Percentiles rank a stretch among this genome's conserved stretches.
Evolutionary conservation across 2,797 vertebrate genomes (phyloP).

Genomic region (Chaenodraco wilsoni): DNA sequence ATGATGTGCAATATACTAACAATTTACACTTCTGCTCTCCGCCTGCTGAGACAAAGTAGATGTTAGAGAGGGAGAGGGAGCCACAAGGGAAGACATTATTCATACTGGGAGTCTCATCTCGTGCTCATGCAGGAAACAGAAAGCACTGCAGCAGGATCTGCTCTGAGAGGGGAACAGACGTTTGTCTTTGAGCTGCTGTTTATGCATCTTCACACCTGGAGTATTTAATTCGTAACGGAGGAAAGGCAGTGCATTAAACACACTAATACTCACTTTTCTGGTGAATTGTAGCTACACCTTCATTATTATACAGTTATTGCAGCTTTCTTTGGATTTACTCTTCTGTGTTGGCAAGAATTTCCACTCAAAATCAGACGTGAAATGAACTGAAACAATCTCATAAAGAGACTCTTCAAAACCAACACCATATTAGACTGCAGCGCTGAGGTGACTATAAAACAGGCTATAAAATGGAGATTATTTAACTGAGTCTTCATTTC

Average conservation of each 20-base stretch:
- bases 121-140: slow-evolving; percentile 60
- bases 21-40: slow-evolving; percentile 13
- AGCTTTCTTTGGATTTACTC: slow-evolving; percentile 38
- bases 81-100: slow-evolving; percentile 61
- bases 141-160: slow-evolving; percentile 61
- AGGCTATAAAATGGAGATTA: slow-evolving; percentile 37
- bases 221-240: slow-evolving; percentile 35
- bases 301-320: slow-evolving; percentile 1
- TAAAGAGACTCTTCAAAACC: slow-evolving; percentile 38
- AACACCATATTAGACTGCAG: slow-evolving; percentile 40
- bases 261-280: slow-evolving; percentile 18
- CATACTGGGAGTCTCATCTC: slow-evolving; percentile 56
- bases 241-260: slow-evolving; percentile 27
- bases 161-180: slow-evolving; percentile 33
- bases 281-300: slow-evolving; percentile 5
- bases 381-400: slow-evolving; percentile 55
- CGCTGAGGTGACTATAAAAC: slow-evolving; percentile 33
- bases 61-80: slow-evolving; percentile 50
- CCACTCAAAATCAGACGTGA: slow-evolving; percentile 31
- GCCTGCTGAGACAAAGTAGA: slow-evolving; percentile 44
- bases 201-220: slow-evolving; percentile 44
- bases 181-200: slow-evolving; percentile 35
- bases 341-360: slow-evolving; percentile 19
- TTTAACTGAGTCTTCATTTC: slow-evolving; percentile 43
- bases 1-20: no score